phyloP scores from a whole-genome alignment of 2,888 invertebrate species.

The Congeria kusceri region DNA sequence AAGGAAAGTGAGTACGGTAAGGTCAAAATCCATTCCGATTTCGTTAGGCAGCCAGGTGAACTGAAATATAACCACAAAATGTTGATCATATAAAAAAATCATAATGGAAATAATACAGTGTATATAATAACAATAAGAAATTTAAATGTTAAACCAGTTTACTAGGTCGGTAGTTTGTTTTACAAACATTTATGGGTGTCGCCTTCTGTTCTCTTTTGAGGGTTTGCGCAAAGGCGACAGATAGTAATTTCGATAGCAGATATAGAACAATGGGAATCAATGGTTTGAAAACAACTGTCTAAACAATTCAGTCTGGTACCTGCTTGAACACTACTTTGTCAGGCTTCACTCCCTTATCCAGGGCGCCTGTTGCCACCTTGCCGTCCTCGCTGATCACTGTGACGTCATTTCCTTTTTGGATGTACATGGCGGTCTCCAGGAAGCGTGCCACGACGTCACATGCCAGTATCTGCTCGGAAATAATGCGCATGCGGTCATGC shows the following conservation, averaged over 20 bases:
- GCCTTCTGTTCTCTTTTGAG: no score
- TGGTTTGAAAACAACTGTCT: no score
- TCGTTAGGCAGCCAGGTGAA: constrained; percentile 84
- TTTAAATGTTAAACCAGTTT: no score
- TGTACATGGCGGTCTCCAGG: constrained; percentile 74
- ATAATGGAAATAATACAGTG: neutral
- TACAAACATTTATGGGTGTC: no score
- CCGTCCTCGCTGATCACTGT: constrained; percentile 51
- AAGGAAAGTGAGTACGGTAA: constrained; percentile 76
- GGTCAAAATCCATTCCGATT: constrained; percentile 73
- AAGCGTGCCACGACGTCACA: constrained; percentile 77
- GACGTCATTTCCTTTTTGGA: constrained; percentile 69
- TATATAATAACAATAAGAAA: no score
- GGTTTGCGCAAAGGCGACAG: no score
- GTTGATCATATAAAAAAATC: neutral
- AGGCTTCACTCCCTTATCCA: constrained; percentile 50
- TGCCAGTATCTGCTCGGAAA: constrained; percentile 75
- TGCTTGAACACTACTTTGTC: constrained; percentile 80
- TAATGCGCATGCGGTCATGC: neutral
- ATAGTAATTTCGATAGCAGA: no score
- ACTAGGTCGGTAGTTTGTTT: no score
- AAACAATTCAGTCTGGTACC: constrained; percentile 64
- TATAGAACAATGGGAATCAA: no score
- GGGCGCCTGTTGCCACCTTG: constrained; percentile 34
- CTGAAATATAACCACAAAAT: constrained; percentile 64